These are phyloP conservation scores for Leptura quadrifasciata DNA, from an alignment of 2,888 invertebrate species.

Conservation along the genomic window DNA sequence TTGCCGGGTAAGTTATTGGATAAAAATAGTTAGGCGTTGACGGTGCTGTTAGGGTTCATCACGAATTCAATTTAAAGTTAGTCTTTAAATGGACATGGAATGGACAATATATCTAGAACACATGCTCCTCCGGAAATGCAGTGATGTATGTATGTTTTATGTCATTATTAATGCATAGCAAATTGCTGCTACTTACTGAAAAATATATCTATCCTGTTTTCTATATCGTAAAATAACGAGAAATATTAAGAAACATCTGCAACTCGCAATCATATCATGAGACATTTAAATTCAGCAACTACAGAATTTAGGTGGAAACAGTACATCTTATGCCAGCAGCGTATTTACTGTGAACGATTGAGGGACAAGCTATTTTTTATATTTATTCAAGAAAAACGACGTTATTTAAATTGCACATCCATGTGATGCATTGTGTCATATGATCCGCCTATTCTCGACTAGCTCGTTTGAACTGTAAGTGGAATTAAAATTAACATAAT, in stretches of 20 bases:
- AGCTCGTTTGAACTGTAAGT: no score
- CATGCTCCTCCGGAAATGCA: background rate
- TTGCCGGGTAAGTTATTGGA: background rate
- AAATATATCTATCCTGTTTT: background rate
- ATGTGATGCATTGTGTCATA: no score
- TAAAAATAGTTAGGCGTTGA: slow-evolving; percentile 21
- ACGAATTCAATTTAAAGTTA: slow-evolving; percentile 35
- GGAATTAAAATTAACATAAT: no score
- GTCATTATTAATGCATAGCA: background rate
- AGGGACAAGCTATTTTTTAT: no score
- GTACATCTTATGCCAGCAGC: no score
- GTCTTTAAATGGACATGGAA: background rate
- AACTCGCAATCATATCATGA: no score
- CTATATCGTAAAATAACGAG: background rate
- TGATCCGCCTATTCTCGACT: no score
- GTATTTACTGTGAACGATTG: no score
- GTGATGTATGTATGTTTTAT: background rate
- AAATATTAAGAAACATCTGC: background rate
- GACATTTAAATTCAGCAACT: no score
- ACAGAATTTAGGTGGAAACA: no score
- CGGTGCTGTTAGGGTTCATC: slow-evolving; percentile 11
- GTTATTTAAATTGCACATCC: no score
- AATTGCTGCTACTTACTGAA: background rate
- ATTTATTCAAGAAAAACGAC: no score
- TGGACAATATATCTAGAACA: background rate